These are phyloP conservation scores for Gymnogyps californianus DNA, from an alignment of 2,113 vertebrate genomes.

Conservation along the genomic window DNA sequence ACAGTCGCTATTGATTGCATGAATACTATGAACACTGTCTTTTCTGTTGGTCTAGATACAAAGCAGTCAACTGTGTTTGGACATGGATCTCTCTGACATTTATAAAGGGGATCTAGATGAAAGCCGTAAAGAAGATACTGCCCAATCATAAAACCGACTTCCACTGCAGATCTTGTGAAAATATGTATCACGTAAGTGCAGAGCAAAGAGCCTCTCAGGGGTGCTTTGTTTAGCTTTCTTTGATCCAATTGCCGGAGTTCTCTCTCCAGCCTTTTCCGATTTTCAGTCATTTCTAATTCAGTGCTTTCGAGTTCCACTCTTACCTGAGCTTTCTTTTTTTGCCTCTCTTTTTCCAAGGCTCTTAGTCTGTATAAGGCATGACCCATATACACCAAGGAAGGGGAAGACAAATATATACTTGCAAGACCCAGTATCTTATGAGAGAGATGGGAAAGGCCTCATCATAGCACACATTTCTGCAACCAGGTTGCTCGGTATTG, in stretches of 20 bases:
- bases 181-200: slow-evolving; percentile 85
- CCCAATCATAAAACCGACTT: slow-evolving; percentile 82
- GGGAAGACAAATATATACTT: slow-evolving; percentile 86
- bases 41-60: slow-evolving; percentile 86
- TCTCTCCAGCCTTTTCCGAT: slow-evolving; percentile 72
- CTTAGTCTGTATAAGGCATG: slow-evolving; percentile 83
- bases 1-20: slow-evolving; percentile 84
- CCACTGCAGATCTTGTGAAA: slow-evolving; percentile 78
- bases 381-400: slow-evolving; percentile 87
- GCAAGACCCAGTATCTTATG: slow-evolving; percentile 87
- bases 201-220: slow-evolving; percentile 80
- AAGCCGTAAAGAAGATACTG: slow-evolving; percentile 86
- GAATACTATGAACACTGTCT: slow-evolving; percentile 86
- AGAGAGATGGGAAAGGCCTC: slow-evolving; percentile 87
- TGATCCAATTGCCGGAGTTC: slow-evolving; percentile 81
- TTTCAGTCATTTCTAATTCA: slow-evolving; percentile 67
- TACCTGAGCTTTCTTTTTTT: slow-evolving; percentile 78
- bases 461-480: slow-evolving; percentile 85
- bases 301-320: slow-evolving; percentile 75
- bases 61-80: slow-evolving; percentile 87
- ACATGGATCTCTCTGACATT: slow-evolving; percentile 81
- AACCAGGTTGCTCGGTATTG: slow-evolving; percentile 87
- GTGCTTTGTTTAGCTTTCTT: slow-evolving; percentile 81
- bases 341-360: slow-evolving; percentile 82
- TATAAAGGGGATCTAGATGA: slow-evolving; percentile 79